These are phyloP conservation scores for Onychomys arenicola DNA, from an alignment of 2,797 vertebrate genomes.

Conservation along the genomic window DNA sequence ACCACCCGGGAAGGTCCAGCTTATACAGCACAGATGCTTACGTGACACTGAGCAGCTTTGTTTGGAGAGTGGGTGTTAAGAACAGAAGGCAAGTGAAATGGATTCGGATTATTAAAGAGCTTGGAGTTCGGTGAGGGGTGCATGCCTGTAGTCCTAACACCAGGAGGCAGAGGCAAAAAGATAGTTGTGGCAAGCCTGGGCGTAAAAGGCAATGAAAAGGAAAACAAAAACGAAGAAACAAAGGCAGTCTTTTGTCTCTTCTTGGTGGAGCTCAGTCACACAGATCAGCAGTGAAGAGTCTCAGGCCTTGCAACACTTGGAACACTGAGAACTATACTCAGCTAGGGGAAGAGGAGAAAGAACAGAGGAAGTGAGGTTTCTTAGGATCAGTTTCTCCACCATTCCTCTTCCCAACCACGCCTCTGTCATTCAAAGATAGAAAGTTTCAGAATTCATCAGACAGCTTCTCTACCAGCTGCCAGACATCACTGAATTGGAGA, in stretches of 20 bases:
- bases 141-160: background rate
- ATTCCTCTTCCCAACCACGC: background rate
- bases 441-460: background rate
- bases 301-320: background rate
- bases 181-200: background rate
- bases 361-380: background rate
- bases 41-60: background rate
- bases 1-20: background rate
- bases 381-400: background rate
- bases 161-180: background rate
- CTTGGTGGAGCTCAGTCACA: background rate
- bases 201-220: background rate
- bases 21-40: background rate
- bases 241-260: background rate
- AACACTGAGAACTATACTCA: background rate
- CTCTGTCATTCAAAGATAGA: background rate
- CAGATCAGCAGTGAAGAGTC: background rate
- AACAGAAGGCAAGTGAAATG: background rate
- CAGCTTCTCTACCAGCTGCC: background rate
- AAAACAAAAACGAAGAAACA: background rate
- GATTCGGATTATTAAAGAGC: slow-evolving; percentile 37
- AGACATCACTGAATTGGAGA: background rate
- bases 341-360: background rate
- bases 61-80: slow-evolving; percentile 28
- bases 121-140: background rate